These are phyloP conservation scores for Arctopsyche grandis DNA, from an alignment of 1,140 invertebrate genomes.

Conservation along the genomic window DNA sequence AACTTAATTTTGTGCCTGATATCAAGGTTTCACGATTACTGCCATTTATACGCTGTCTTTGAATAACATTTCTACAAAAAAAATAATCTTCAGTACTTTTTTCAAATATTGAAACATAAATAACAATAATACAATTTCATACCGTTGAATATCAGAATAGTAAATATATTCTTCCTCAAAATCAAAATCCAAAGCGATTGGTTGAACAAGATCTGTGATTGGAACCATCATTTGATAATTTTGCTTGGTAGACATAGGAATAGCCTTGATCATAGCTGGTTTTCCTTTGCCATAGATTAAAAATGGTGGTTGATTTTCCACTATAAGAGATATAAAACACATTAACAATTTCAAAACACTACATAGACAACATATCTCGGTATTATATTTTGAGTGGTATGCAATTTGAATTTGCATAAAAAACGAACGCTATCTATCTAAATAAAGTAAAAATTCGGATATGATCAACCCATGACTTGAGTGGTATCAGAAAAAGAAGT, in stretches of 20 bases:
- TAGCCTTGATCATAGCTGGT: slow-evolving; percentile 73
- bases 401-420: too few species aligned
- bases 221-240: slow-evolving; percentile 68
- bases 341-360: background rate
- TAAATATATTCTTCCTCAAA: slow-evolving; percentile 73
- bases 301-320: slow-evolving; percentile 66
- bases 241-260: slow-evolving; percentile 61
- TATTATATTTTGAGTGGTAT: background rate
- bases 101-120: background rate
- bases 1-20: slow-evolving; percentile 62
- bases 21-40: slow-evolving; percentile 70
- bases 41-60: slow-evolving; percentile 83
- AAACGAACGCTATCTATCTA: too few species aligned
- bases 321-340: slow-evolving; percentile 56
- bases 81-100: background rate
- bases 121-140: background rate
- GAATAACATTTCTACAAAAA: slow-evolving; percentile 70
- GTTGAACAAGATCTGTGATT: slow-evolving; percentile 70
- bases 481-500: too few species aligned
- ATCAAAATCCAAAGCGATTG: slow-evolving; percentile 78
- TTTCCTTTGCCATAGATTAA: slow-evolving; percentile 72
- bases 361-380: background rate
- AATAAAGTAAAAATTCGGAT: too few species aligned
- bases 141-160: slow-evolving; percentile 73
- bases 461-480: too few species aligned